Evolutionary conservation across 2,797 vertebrate genomes (phyloP), one percentile per base, ranked within the genome.

Genomic region (Monodelphis domestica): DNA sequence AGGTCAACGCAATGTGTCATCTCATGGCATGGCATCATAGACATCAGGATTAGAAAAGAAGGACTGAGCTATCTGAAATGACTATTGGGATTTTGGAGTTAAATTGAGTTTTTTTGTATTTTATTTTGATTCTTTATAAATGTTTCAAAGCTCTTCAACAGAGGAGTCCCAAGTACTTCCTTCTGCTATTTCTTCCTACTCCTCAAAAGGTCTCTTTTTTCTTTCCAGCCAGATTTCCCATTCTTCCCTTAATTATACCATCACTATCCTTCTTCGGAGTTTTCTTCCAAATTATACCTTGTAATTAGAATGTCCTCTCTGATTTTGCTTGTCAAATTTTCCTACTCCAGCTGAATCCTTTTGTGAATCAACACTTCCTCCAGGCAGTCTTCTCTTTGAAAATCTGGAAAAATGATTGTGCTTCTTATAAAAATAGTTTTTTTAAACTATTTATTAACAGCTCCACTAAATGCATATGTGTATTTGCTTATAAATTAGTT

Each of bases 71-170:
- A 21, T 38, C 29, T 91, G 26, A 45, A 89, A 94, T 90, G 54
- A 87, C 63, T 63, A n/a, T 1, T 70, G 54, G 0, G 53, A 92
- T 92, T 93, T 38, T n/a, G 94, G 89, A 94, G 89, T 95, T 51
- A 93, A 53, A 91, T 88, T 93, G 59, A 89, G 92, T 84, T 96
- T 50, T 88, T 95, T 89, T 93, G 88, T 24, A 63, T 90, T 45
- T 90, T 70, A 94, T 89, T 95, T 94, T 87, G 30, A 57, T 63
- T 92, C 93, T 15, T 94, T 95, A 87, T 94, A 94, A 63, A 29
- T 30, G 90, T 92, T 96, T 97, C 94, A 94, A 88, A 97, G 96
- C 17, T 92, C 50, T 89, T 93, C 33, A 54, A 63, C 24, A 45
- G 88, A 89, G 84, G 87, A 90, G 93, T 93, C 38, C 33, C 87